Percentiles rank a stretch among this genome's conserved stretches.
Conservation (phyloP, 2,113 vertebrate genomes). For the Strix uralensis region DNA sequence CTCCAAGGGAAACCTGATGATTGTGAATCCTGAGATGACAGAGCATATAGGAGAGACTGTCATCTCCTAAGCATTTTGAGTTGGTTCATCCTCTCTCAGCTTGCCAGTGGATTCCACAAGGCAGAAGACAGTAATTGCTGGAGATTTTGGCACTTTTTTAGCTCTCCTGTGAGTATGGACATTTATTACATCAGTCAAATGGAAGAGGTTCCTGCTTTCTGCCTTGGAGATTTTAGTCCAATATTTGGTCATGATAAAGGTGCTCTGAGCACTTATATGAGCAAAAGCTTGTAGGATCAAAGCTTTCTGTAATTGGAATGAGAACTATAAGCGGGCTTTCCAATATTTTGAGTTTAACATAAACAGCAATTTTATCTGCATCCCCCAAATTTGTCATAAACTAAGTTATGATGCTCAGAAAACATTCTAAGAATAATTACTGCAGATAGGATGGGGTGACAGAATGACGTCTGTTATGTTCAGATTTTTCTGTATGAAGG, state of each 20-base stretch:
- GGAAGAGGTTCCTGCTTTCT: neutral
- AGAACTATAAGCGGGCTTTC: neutral
- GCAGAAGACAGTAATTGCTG: neutral
- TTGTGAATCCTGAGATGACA: neutral
- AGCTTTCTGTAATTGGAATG: neutral
- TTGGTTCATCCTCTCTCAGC: neutral
- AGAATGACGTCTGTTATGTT: neutral
- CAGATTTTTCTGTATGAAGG: neutral
- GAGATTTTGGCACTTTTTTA: neutral
- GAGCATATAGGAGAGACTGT: neutral
- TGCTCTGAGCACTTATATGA: neutral
- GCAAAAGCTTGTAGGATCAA: neutral
- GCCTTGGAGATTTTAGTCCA: neutral
- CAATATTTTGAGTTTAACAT: neutral
- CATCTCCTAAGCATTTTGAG: neutral
- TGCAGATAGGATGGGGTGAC: neutral
- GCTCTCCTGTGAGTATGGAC: neutral
- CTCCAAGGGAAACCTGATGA: neutral
- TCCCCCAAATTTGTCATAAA: neutral
- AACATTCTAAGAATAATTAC: neutral
- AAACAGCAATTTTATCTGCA: neutral
- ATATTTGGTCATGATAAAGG: neutral
- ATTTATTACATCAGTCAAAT: neutral
- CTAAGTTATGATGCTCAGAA: neutral
- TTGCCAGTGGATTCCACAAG: neutral